A percentile compares a stretch with the other conserved stretches of the same genome.
Conservation (phyloP, 2,888 invertebrate species). For the Protodeltote pygarga region DNA sequence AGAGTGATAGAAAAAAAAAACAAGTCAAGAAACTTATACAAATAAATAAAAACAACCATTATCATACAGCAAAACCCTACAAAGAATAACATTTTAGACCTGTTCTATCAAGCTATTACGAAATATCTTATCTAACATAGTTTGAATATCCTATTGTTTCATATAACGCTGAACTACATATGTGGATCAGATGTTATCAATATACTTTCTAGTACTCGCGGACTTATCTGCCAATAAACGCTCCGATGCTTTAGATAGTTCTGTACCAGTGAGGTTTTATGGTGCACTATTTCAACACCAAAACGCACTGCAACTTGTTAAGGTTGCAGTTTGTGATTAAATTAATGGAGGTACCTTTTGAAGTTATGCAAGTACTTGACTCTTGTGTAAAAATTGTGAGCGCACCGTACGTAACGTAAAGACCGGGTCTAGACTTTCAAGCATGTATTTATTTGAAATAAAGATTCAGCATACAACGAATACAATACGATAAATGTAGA, state of each 20-base stretch:
- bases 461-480: too few relatives aligned
- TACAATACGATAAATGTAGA: too few relatives aligned
- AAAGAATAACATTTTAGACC: conserved; percentile 13
- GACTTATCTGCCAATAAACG: conserved; percentile 54
- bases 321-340: conserved; percentile 3
- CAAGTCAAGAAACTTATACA: too few relatives aligned
- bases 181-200: conserved; percentile 63
- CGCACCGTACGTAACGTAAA: too few relatives aligned
- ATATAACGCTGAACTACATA: conserved; percentile 46
- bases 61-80: background rate
- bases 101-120: conserved; percentile 22
- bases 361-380: too few relatives aligned
- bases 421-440: too few relatives aligned
- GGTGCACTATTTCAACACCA: conserved; percentile 49
- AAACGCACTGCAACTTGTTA: conserved; percentile 22
- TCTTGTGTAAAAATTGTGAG: too few relatives aligned
- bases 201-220: conserved; percentile 59
- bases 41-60: too few relatives aligned
- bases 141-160: conserved; percentile 42
- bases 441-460: too few relatives aligned
- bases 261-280: conserved; percentile 55
- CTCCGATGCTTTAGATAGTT: conserved; percentile 66
- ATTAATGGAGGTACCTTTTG: too few relatives aligned
- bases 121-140: conserved; percentile 33
- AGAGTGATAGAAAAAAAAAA: too few relatives aligned